Percentiles rank a stretch among this genome's conserved stretches.
phyloP scores from a whole-genome alignment of 2,113 vertebrate genomes.

The Tenrec ecaudatus region DNA sequence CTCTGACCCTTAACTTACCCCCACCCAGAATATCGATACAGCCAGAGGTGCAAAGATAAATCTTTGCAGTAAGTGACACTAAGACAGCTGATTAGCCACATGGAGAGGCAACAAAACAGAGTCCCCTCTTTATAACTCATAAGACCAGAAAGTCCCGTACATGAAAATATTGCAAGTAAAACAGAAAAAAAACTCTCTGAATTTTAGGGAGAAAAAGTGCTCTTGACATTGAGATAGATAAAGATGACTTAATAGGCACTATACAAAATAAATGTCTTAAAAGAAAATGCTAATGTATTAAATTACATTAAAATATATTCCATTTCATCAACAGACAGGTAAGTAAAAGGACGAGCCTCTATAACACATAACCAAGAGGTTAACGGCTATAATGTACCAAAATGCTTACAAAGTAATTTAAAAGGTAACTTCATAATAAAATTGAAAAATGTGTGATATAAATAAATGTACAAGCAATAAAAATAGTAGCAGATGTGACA shows the following conservation, averaged over 20 bases:
- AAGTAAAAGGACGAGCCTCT: not conserved
- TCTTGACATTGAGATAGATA: not conserved
- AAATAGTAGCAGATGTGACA: not conserved
- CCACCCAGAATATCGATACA: not conserved
- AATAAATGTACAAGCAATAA: not conserved
- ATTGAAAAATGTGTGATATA: not conserved
- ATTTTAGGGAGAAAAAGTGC: not conserved
- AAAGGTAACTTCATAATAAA: not conserved
- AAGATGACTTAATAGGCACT: not conserved
- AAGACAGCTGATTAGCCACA: not conserved
- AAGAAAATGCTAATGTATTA: not conserved
- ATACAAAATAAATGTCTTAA: not conserved
- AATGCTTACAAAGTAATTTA: not conserved
- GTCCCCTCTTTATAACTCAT: not conserved
- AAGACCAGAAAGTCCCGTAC: not conserved
- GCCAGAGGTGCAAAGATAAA: not conserved
- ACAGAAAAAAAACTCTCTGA: not conserved
- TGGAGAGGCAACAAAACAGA: not conserved
- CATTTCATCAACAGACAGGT: not conserved
- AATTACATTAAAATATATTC: not conserved
- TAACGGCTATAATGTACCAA: not conserved
- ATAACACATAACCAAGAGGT: not conserved
- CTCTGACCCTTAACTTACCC: no score
- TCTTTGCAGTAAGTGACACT: not conserved
- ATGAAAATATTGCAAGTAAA: not conserved